Base-by-base conservation (phyloP, 2,797 vertebrate species). In the Sebastes matsubarae region DNA sequence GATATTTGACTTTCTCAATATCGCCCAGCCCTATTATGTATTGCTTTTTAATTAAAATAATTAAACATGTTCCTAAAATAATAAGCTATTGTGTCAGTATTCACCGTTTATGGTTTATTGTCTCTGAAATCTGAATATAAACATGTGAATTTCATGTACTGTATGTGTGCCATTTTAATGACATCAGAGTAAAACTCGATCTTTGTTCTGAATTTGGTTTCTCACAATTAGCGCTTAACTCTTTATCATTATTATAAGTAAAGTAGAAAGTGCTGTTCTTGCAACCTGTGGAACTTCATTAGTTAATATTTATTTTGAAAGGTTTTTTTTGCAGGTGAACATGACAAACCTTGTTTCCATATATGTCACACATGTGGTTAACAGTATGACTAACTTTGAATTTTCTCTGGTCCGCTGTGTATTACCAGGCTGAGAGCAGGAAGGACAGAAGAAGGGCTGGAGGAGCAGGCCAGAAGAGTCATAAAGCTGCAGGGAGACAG, bases 361-460 rank as follows among this genome's bases (percentile, higher is more conserved):
- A n/a, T 54, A 25, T 54, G 6, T n/a, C 16, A 2, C 52, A 70
- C 3, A 22, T 25, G 6, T 60, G 25, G 36, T 38, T 38, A 58
- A 24, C 25, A 34, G 13, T 13, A 7, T 52, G 9, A 65, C 11
- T 32, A 63, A n/a, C 8, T 54, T 66, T 11, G 34, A 4, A 2
- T 54, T 30, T 25, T 46, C 29, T 75, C 4, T 79, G 7, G 52
- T 79, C 13, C 2, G 0, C 42, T 64, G 14, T 50, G 4, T 57
- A 6, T 29, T 10, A 29, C 16, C 88, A 99, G 98, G 59, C 87
- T 98, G 77, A 97, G 96, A 88, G 89, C 95, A 20, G 95, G 95
- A 73, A 94, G 88, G 6, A 95, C 96, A 25, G 95, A 95, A 59
- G 83, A 83, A 42, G 90, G 92, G 27, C 92, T 99, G 50, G 90